Conservation (phyloP, 2,113 vertebrate genomes). For the Aix galericulata region DNA sequence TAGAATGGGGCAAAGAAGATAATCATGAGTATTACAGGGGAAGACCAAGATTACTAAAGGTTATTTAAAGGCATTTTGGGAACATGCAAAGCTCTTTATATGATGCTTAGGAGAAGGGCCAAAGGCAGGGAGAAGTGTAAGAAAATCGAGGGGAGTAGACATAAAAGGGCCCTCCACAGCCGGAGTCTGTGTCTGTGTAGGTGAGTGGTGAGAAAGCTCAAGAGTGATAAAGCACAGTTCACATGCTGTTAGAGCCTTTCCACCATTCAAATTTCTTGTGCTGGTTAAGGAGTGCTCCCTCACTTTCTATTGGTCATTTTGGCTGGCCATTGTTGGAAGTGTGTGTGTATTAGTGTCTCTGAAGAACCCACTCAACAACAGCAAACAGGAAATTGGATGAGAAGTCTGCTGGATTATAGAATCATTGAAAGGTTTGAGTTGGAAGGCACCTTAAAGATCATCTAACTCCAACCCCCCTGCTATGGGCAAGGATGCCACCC, state of each 20-base stretch:
- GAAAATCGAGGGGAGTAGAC: not conserved
- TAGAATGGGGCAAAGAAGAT: not conserved
- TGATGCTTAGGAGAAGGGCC: not conserved
- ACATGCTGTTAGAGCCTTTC: not conserved
- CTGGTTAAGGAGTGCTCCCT: not conserved
- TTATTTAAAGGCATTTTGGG: not conserved
- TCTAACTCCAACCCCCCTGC: too few species aligned
- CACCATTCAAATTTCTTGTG: too few species aligned
- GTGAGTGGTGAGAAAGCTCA: not conserved
- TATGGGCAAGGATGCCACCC: too few species aligned
- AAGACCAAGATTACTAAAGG: not conserved
- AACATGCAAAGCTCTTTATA: not conserved
- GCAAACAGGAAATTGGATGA: not conserved
- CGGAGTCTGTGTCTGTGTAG: not conserved
- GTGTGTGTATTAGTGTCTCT: not conserved
- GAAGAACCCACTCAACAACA: not conserved
- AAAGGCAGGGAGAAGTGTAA: not conserved
- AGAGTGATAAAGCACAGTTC: too few species aligned
- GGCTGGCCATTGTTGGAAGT: not conserved
- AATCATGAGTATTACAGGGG: rapidly evolving
- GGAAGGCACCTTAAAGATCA: too few species aligned
- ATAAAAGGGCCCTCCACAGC: not conserved
- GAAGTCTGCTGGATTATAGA: not conserved
- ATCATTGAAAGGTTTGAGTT: too few species aligned
- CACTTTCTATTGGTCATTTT: not conserved